These are phyloP conservation scores for Pocillopora grandis DNA, from an alignment of 92 coral and sea anemone species.

Conservation along the genomic window DNA sequence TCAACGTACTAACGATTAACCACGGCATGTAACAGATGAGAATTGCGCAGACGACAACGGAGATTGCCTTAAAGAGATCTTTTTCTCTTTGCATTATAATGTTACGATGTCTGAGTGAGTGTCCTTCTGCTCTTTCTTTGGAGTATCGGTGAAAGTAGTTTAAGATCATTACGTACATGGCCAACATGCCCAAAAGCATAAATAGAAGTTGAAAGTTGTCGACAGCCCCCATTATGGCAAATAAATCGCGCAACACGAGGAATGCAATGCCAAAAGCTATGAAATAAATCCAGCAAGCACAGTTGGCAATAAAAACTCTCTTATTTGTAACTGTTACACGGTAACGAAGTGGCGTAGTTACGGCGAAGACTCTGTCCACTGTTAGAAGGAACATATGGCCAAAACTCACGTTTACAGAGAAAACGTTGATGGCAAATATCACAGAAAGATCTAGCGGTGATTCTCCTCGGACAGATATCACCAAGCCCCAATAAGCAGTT, in stretches of 20 bases:
- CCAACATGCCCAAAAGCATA: slow-evolving; percentile 13
- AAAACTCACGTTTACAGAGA: slow-evolving; percentile 16
- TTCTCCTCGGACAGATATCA: background rate
- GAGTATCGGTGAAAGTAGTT: slow-evolving; percentile 23
- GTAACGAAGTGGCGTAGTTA: slow-evolving; percentile 12
- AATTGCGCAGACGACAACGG: slow-evolving; percentile 10
- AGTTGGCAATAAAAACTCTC: slow-evolving; percentile 6
- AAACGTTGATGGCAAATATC: slow-evolving; percentile 22
- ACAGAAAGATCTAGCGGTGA: slow-evolving; percentile 16
- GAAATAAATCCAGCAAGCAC: slow-evolving; percentile 28
- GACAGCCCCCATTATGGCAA: slow-evolving; percentile 29
- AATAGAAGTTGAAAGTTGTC: slow-evolving; percentile 20
- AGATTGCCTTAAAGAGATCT: slow-evolving; percentile 21
- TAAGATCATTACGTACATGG: slow-evolving; percentile 2
- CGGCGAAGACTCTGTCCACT: slow-evolving; percentile 28
- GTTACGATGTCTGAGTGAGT: background rate
- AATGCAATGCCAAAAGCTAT: slow-evolving; percentile 9
- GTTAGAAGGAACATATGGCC: slow-evolving; percentile 33
- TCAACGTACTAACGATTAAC: slow-evolving; percentile 17
- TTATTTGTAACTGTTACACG: slow-evolving; percentile 13
- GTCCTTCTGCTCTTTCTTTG: background rate
- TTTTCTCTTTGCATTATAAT: slow-evolving; percentile 18
- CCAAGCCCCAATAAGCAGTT: slow-evolving; percentile 25
- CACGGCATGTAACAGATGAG: slow-evolving; percentile 38
- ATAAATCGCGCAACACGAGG: slow-evolving; percentile 1